These are phyloP conservation scores for Leptatherina wallacei DNA, from an alignment of 2,797 vertebrate genomes.

Conservation along the genomic window DNA sequence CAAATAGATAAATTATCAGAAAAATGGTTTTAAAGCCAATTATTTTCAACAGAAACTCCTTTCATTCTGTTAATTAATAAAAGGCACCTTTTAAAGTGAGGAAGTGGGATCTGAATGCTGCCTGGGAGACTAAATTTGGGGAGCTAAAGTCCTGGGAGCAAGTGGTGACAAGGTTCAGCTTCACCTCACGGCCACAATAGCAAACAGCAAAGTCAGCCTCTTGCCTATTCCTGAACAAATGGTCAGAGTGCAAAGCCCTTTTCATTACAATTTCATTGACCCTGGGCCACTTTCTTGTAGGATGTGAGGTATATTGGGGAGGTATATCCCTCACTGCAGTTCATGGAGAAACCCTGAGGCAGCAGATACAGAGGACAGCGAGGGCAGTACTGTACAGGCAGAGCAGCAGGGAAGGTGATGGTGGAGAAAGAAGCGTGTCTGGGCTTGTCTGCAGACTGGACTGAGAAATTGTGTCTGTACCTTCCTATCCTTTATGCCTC, in stretches of 20 bases:
- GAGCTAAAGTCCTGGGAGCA: not conserved
- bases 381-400: conserved; percentile 37
- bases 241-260: not conserved
- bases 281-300: not conserved
- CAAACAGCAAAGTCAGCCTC: not conserved
- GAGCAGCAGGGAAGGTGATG: conserved; percentile 36
- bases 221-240: not conserved
- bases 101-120: not conserved
- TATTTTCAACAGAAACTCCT: too few species aligned
- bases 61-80: not conserved
- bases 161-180: not conserved
- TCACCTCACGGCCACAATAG: not conserved
- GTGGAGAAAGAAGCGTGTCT: conserved; percentile 40
- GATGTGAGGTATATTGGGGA: not conserved
- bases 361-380: conserved; percentile 65
- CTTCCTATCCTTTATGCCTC: conserved; percentile 38
- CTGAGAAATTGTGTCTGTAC: conserved; percentile 32
- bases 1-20: too few species aligned
- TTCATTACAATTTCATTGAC: not conserved
- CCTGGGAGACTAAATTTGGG: not conserved
- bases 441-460: conserved; percentile 49
- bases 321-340: conserved; percentile 15
- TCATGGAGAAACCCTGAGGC: conserved; percentile 58
- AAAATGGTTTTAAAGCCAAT: too few species aligned
- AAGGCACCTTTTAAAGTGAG: not conserved